Percentiles rank a stretch among this genome's conserved stretches.
These are phyloP conservation scores for Brotula barbata DNA, from an alignment of 2,797 vertebrate genomes.

Conservation along the genomic window DNA sequence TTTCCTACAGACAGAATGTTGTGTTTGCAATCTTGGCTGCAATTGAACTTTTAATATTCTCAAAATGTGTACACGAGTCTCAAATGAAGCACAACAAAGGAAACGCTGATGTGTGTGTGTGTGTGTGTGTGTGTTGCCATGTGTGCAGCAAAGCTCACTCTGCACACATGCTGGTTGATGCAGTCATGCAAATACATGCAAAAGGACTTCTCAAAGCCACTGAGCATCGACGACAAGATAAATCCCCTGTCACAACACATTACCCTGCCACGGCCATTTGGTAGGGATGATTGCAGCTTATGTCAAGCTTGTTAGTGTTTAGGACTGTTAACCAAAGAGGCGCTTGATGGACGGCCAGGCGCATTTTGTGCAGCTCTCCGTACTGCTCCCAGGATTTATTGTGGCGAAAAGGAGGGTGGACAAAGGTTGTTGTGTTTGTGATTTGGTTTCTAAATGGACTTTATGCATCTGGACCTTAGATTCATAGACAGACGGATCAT, in stretches of 20 bases:
- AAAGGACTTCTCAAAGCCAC: slow-evolving; percentile 45
- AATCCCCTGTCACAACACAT: slow-evolving; percentile 75
- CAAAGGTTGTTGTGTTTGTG: slow-evolving; percentile 23
- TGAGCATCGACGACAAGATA: slow-evolving; percentile 49
- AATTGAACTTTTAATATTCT: background rate
- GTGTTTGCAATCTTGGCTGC: background rate
- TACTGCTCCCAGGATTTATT: slow-evolving; percentile 28
- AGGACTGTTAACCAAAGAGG: slow-evolving; percentile 52
- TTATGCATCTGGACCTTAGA: slow-evolving; percentile 17
- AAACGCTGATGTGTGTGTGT: background rate
- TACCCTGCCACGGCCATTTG: slow-evolving; percentile 66
- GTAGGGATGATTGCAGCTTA: slow-evolving; percentile 72
- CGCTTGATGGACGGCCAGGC: slow-evolving; percentile 42
- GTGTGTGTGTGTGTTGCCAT: slow-evolving; percentile 1
- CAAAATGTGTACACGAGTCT: background rate
- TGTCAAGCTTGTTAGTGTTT: slow-evolving; percentile 75
- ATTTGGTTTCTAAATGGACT: slow-evolving; percentile 8
- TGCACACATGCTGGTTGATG: background rate
- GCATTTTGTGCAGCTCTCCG: slow-evolving; percentile 36
- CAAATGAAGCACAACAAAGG: background rate
- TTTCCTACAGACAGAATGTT: background rate
- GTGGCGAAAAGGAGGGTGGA: slow-evolving; percentile 18
- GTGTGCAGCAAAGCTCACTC: background rate
- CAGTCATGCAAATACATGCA: slow-evolving; percentile 44
- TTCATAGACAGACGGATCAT: background rate